Evolutionary conservation across 2,888 invertebrate genomes (phyloP), one percentile per base, ranked within the genome.

Genomic region (Catocala nupta): DNA sequence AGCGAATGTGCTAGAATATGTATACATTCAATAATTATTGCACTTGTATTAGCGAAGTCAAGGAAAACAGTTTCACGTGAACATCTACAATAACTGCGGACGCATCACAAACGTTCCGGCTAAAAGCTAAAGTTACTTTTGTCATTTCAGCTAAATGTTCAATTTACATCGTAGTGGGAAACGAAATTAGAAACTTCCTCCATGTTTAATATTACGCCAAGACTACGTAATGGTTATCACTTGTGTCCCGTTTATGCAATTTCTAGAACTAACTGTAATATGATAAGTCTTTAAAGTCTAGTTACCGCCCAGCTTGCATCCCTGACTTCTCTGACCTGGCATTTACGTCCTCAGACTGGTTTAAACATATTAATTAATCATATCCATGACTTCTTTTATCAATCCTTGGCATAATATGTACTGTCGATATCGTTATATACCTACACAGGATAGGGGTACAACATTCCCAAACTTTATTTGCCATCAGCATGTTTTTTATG

Each of bases 381-480:
- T 68, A 70, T 81, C 78, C 78, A 70, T 69, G 71, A 68, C 62
- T 70, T 73, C 69, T 70, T 70, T 76, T 78, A 67, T 80, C 67
- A 71, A 70, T 82, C 70, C 69, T 55, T 65, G 77, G 63, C 80
- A 84, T 80, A 81, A 84, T 80, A 81, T 80, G 69, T 78, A 81
- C 81, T 77, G 77, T 79, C 80, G 81, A 83, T 84, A 86, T 84
- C 84, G 81, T 71, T 84, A 80, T 81, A 81, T 86, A 81, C 81
- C 77, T 82, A 83, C 78, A 73, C 75, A 81, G 78, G 84, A 85
- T 83, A 85, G 83, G 84, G 84, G 81, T 78, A 80, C 76, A 73
- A 70, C 63, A 77, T 77, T 78, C 75, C 80, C 80, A 82, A 80
- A 71, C 68, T 69, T 70, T 60, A 65, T 62, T 55, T 68, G 34